Base-by-base conservation (phyloP, 2,888 invertebrate species). In the Leucophenga maculata region DNA sequence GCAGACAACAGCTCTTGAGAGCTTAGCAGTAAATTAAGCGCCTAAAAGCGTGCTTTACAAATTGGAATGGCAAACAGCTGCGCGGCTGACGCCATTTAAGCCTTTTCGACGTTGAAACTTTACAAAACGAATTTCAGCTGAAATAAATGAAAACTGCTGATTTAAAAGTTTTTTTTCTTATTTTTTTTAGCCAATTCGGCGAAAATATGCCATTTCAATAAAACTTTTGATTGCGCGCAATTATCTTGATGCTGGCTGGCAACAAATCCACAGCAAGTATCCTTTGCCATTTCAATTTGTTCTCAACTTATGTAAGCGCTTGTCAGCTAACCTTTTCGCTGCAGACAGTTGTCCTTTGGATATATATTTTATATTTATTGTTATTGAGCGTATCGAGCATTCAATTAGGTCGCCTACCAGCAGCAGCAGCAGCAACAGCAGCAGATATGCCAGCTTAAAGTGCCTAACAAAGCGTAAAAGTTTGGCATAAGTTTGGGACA, bases 181-280 rank as follows among this genome's bases (percentile, higher is more conserved):
- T 59, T 74, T 70, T 74, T 76, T 74, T 50, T 50, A 50, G 32
- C 67, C 20, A 57, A 59, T 44, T 22, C 16, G 13, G 26, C 26
- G 4, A 26, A 26, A 26, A 9, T 39, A 39, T 39, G 1, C 39
- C 39, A 39, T 54, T 54, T 78, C 81, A 26, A 78, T 77, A 77
- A 82, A 80, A 75, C 76, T 80, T n/a, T 79, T 82, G 82, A 80
- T 80, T 80, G 80, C 69, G 72, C 81, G 76, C 82, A 82, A 80
- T 82, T 82, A 80, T 82, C 82, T 80, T 75, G 70, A 62, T 65
- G 70, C 78, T 74, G 80, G 70, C 78, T 74, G 80, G 78, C 77
- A 79, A 74, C 77, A 70, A 64, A 59, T 57, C 22, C 69, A 54
- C 65, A 69, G 72, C 82, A 80, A 82, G 77, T 80, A 80, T 77